Base-by-base conservation (phyloP, 2,888 invertebrate genomes). In the Epirrhoe alternata region DNA sequence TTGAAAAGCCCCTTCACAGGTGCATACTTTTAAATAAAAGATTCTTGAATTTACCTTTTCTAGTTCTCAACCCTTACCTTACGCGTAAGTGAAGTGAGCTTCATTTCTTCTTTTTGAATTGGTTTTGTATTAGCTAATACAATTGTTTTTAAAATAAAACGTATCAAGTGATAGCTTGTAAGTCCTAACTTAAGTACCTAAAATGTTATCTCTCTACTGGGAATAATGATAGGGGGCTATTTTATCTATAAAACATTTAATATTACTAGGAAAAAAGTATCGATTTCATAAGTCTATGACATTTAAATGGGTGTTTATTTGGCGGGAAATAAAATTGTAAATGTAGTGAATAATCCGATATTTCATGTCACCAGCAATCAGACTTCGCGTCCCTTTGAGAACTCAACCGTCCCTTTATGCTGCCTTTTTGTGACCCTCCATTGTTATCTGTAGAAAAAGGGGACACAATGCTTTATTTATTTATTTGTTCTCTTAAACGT, bases 361-460 rank as follows among this genome's bases (percentile, higher is more conserved):
- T 70, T 68, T 59, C 61, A 50, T 67, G 69, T 70, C 66, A 68
- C 67, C 35, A 63, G 67, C 68, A 72, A 70, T 72, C 70, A 69
- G 65, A 67, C 53, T 16, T 81, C 45, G 80, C 84, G 86, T 76
- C 81, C 86, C 83, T 85, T 86, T 83, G 85, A 80, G 78, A 81
- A 83, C 70, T 68, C 54, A 67, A 59, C 66, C 80, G 79, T 80
- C 80, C 80, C 79, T 84, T 84, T 79, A 77, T 76, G 78, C 80
- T 77, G 77, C 79, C 81, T 86, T 84, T 86, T 87, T 85, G 84
- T 81, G 80, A 81, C 81, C 82, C 78, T 76, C 82, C 79, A 81
- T 72, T 74, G 86, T 86, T 79, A 79, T 78, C 72, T 73, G 62
- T 72, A 64, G 61, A 71, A 77, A 77, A 79, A 80, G 76, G 76